Conservation (phyloP, 2,888 invertebrate species). For the Eupithecia dodoneata region DNA sequence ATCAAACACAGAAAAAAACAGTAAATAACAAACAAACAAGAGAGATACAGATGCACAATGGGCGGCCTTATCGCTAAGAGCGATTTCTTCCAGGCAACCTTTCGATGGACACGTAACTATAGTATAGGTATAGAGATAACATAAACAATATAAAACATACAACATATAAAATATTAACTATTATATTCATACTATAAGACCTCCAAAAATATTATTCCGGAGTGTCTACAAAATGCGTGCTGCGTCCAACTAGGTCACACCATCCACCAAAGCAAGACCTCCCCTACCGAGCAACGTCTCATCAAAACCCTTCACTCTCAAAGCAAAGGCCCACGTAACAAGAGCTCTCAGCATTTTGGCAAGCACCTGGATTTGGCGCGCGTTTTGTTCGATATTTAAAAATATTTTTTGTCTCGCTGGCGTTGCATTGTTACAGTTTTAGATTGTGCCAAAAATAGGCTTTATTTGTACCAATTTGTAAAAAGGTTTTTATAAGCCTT, state of each 20-base stretch:
- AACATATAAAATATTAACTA: too few relatives aligned
- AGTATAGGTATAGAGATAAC: too few relatives aligned
- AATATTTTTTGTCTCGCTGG: conserved; percentile 27
- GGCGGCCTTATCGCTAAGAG: too few relatives aligned
- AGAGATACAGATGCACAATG: too few relatives aligned
- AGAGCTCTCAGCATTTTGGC: conserved; percentile 42
- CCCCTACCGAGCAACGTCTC: conserved; percentile 21
- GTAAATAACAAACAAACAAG: too few relatives aligned
- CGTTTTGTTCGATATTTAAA: conserved; percentile 39
- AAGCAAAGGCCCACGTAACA: conserved; percentile 18
- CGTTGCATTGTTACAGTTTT: conserved; percentile 19
- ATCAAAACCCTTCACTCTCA: conserved; percentile 25
- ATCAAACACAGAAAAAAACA: too few relatives aligned
- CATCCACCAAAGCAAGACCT: conserved; percentile 41
- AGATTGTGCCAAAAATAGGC: neutral
- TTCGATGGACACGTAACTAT: too few relatives aligned
- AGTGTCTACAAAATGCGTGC: conserved; percentile 46
- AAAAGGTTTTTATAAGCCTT: neutral
- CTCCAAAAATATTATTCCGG: neutral
- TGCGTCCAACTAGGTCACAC: conserved; percentile 53
- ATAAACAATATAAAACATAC: too few relatives aligned
- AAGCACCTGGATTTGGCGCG: conserved; percentile 36
- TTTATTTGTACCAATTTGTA: neutral
- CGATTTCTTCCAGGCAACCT: too few relatives aligned
- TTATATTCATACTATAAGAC: neutral